Base-by-base conservation (phyloP, 2,888 invertebrate genomes). In the Epistrophe grossulariae region DNA sequence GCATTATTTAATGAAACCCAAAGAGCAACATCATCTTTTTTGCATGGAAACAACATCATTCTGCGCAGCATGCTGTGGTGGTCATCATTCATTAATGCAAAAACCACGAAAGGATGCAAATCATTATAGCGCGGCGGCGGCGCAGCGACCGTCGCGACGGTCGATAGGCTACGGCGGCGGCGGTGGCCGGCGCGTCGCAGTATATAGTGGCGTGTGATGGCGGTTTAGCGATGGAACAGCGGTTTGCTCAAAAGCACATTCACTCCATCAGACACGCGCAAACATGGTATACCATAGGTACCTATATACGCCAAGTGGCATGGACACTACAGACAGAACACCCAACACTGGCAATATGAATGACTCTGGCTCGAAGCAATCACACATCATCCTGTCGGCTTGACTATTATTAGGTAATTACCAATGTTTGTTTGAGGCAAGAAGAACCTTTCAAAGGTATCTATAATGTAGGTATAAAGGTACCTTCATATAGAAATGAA, bases 391-490 rank as follows among this genome's bases (percentile, higher is more conserved):
- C 87, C 87, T 87, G 87, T 87, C 87, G 87, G 79, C 83, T 87
- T 83, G 87, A 76, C 87, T 87, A 87, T 87, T 87, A 87, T 87
- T 87, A 87, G 87, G 87, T 87, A 87, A 87, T 87, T 87, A 87
- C 87, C 76, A 83, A 83, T 87, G 87, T 87, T 87, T 87, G 87
- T 79, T 76, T 76, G 59, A 83, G 83, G 87, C 76, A 64, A 35
- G 70, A 48, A 19, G 68, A 52, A 24, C 70, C 70, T 55, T 55
- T n/a, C 24, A n/a, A 8, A 68, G 35, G 64, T 62, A 62, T 15
- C 7, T 45, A 45, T 2, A 1, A n/a, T n/a, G 4, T n/a, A 17
- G n/a, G n/a, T 45, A n/a, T 8, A n/a, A 8, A 0, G 13, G 17
- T 48, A 45, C n/a, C 6, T 7, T 2, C 15, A 17, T 2, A 50